Base-by-base conservation (phyloP, 1,140 invertebrate species). In the Ostrea denselamellosa region DNA sequence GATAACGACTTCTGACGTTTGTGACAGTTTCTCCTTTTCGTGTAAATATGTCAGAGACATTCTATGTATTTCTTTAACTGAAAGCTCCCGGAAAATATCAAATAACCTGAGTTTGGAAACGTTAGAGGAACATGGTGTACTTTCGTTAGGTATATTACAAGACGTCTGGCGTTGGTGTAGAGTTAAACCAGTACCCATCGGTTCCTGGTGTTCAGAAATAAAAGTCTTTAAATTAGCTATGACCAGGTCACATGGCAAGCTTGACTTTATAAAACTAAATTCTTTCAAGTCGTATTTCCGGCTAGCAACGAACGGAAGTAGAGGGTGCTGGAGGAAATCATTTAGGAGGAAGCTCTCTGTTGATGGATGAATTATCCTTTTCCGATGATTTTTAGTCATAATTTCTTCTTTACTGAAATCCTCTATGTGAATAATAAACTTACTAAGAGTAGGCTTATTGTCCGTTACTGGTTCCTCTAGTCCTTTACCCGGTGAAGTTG, bases 401-500 rank as follows among this genome's bases (percentile, higher is more conserved):
- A 81, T 4, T 14, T 14, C 44, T 34, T 56, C 62, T n/a, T 9
- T 56, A 25, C 12, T 56, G 53, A 54, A 82, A 58, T 19, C 53
- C 77, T 93, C 92, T 8, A 92, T 14, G 7, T 92, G 81, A 8
- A 93, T 28, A 25, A 92, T 62, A 86, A 92, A 92, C 34, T 91
- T 89, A 84, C 89, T 90, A 19, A 86, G 85, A 0, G 90, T 88
- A 28, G 90, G 89, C 87, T 93, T 93, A 94, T 99, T 99, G 94
- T 99, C 98, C 25, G 96, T 94, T 3, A 99, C 97, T 4, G 98
- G 98, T 95, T 99, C 98, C 22, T 97, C 97, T 77, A 99, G 94
- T 0, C 99, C 99, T 85, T 98, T 95, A 93, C 98, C 97, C 94
- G 99, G 99, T 95, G 99, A 98, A 94, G 98, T 97, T 83, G 96